These are phyloP conservation scores for Mechanitis mazaeus DNA, from an alignment of 2,888 invertebrate genomes.

Conservation along the genomic window DNA sequence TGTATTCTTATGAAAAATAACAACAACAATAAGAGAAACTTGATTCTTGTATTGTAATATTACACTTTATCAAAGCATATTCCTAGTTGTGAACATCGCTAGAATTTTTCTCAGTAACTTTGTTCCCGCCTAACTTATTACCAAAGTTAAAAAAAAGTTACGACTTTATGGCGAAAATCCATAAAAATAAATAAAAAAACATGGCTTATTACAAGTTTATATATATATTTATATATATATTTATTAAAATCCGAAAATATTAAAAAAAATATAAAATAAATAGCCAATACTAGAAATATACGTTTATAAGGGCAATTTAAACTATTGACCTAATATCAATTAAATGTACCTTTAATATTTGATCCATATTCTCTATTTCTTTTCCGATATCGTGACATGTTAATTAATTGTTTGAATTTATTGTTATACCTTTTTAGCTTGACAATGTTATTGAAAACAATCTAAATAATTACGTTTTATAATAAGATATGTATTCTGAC, in stretches of 20 bases:
- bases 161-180: slow-evolving; percentile 17
- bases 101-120: slow-evolving; percentile 15
- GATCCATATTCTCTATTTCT: neutral
- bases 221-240: too few relatives aligned
- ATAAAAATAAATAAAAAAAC: neutral
- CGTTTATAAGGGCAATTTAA: neutral
- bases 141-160: slow-evolving; percentile 22
- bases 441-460: too few relatives aligned
- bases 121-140: slow-evolving; percentile 19
- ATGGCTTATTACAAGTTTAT: too few relatives aligned
- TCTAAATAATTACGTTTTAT: too few relatives aligned
- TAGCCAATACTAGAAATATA: neutral
- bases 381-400: neutral
- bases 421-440: neutral
- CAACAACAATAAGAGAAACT: neutral
- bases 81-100: slow-evolving; percentile 12
- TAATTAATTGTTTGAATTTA: neutral
- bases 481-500: too few relatives aligned
- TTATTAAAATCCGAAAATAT: too few relatives aligned
- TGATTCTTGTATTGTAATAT: neutral
- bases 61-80: neutral
- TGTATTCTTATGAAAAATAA: too few relatives aligned
- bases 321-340: neutral
- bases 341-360: neutral
- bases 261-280: too few relatives aligned